Evolutionary conservation across 2,888 invertebrate genomes (phyloP), one percentile per base, ranked within the genome.

Genomic region (Anthophora plumipes): DNA sequence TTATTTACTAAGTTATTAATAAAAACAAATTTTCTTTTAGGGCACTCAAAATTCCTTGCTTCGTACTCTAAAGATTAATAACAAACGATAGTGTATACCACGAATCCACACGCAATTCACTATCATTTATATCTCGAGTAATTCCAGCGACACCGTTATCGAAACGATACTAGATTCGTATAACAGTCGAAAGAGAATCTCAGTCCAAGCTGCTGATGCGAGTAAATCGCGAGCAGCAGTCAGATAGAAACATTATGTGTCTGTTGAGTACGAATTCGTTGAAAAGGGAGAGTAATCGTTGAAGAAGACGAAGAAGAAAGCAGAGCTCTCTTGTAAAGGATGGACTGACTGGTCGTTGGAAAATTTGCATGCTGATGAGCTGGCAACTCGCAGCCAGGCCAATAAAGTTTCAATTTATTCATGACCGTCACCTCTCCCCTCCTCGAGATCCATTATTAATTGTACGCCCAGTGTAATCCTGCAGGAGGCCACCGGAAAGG

Each of bases 361-460:
- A 84, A 83, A 89, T 89, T 89, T 88, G 77, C 88, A 89, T 89
- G 81, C 87, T 86, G 85, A 89, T 83, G 84, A 89, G 86, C 80
- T 83, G 82, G 76, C 75, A 73, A 80, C 74, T 71, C 81, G 61
- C 73, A 67, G 75, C 71, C 57, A 48, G 70, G 67, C 78, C 81
- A 77, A 87, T 88, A 81, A 89, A 89, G 80, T 89, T 87, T 85
- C 87, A 89, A 90, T 90, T 89, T 90, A 90, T 90, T 90, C 90
- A 89, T 89, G 84, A 81, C 83, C 66, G 67, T 60, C 77, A 63
- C 66, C 79, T 64, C 72, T 74, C 68, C 73, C 79, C 74, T 84
- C 63, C 80, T 55, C 64, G 64, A 43, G 80, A 78, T 80, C 61
- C 77, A 70, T 88, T 87, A 88, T 88, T 84, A 86, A 86, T 79